Conservation (phyloP, 2,888 invertebrate genomes). For the Catocala nupta region DNA sequence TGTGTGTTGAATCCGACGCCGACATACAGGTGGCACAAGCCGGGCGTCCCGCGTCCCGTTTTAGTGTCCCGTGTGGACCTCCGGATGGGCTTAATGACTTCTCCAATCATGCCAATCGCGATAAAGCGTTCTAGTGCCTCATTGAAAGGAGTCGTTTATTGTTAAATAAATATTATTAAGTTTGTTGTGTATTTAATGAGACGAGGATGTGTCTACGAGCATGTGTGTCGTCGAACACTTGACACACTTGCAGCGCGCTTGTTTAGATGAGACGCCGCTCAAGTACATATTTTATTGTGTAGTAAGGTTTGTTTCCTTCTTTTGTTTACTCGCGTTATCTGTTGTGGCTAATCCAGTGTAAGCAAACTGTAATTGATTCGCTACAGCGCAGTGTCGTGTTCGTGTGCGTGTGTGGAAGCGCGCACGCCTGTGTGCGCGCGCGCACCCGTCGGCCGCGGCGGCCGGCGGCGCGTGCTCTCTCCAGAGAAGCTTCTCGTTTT, state of each 20-base stretch:
- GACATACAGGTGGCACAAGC: too few species aligned
- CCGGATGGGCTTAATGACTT: too few species aligned
- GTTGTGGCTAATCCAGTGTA: slow-evolving; percentile 4
- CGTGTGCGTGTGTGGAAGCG: background rate
- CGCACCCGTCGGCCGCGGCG: too few species aligned
- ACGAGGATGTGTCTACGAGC: background rate
- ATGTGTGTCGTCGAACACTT: background rate
- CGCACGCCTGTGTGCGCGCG: background rate
- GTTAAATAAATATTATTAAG: too few species aligned
- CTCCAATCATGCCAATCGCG: too few species aligned
- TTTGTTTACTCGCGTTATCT: slow-evolving; percentile 4
- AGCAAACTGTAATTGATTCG: slow-evolving; percentile 4
- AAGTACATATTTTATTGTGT: slow-evolving; percentile 2
- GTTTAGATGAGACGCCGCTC: background rate
- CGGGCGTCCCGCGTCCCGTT: too few species aligned
- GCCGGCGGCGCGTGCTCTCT: too few species aligned
- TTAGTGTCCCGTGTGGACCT: too few species aligned
- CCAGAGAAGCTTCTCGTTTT: too few species aligned
- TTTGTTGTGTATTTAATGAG: background rate
- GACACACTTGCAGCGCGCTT: slow-evolving; percentile 2
- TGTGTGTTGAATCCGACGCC: too few species aligned
- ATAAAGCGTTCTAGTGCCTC: too few species aligned
- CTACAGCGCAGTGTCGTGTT: background rate
- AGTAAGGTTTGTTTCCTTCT: background rate
- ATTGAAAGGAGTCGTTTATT: too few species aligned